These are phyloP conservation scores for Gallinago solitaria DNA, from an alignment of 2,797 vertebrate genomes.

Conservation along the genomic window DNA sequence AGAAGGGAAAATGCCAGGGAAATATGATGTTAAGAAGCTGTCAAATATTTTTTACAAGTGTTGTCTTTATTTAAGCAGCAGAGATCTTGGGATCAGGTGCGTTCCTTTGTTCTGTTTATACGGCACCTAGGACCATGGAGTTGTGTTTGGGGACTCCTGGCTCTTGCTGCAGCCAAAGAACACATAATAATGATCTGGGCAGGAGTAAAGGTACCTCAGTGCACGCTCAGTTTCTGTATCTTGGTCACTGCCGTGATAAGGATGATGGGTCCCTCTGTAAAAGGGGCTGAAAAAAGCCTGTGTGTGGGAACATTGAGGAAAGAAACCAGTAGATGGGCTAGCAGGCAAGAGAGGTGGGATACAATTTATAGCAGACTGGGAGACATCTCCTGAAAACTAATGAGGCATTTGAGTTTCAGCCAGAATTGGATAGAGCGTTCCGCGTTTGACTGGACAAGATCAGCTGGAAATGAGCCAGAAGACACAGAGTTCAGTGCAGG, in stretches of 20 bases:
- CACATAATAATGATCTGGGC: not conserved
- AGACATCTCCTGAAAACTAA: not conserved
- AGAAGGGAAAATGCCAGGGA: not conserved
- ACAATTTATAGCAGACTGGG: not conserved
- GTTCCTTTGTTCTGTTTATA: not conserved
- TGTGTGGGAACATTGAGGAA: not conserved
- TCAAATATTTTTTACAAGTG: not conserved
- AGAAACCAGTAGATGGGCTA: not conserved
- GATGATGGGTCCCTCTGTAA: not conserved
- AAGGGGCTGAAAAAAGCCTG: not conserved
- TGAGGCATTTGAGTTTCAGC: not conserved
- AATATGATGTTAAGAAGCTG: not conserved
- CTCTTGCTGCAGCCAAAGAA: not conserved
- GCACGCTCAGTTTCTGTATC: fast-evolving
- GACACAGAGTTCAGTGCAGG: not conserved
- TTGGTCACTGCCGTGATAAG: not conserved
- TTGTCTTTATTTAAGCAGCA: not conserved
- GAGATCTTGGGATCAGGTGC: not conserved
- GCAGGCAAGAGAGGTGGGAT: not conserved
- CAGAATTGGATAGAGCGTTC: not conserved
- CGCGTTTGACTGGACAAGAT: not conserved
- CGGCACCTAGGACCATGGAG: not conserved
- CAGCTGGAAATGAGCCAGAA: not conserved
- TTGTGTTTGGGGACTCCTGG: not conserved
- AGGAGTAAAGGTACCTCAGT: not conserved